Conservation (phyloP, 1,140 invertebrate genomes). For the Apis dorsata region DNA sequence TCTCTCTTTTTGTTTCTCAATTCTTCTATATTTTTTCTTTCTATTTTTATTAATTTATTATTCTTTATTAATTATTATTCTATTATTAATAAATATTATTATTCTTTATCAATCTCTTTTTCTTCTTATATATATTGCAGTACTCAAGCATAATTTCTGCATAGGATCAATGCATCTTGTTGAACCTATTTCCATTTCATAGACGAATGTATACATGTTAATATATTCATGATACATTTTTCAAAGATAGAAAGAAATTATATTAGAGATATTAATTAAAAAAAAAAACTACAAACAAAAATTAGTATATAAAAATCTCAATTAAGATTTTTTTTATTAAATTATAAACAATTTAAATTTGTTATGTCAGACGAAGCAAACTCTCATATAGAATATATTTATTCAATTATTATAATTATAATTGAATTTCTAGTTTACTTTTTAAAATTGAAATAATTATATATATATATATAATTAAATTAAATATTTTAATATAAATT, state of each 20-base stretch:
- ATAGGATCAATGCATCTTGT: conserved; percentile 60
- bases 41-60: not conserved
- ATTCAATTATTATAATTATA: too few relatives aligned
- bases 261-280: not conserved
- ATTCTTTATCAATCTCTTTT: conserved; percentile 14
- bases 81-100: too few relatives aligned
- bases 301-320: too few relatives aligned
- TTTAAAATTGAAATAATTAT: too few relatives aligned
- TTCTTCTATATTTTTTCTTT: not conserved
- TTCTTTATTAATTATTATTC: not conserved
- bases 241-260: not conserved
- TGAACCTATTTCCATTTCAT: conserved; percentile 40
- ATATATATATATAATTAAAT: too few relatives aligned
- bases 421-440: too few relatives aligned
- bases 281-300: not conserved
- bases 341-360: too few relatives aligned
- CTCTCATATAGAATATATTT: too few relatives aligned
- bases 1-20: not conserved
- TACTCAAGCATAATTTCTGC: conserved; percentile 37
- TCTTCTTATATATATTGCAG: conserved; percentile 10
- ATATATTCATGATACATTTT: not conserved
- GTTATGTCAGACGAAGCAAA: too few relatives aligned
- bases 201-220: not conserved
- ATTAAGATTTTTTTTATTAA: too few relatives aligned
- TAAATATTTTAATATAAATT: too few relatives aligned